Base-by-base conservation (phyloP, 2,888 invertebrate genomes). In the Lathronympha strigana region DNA sequence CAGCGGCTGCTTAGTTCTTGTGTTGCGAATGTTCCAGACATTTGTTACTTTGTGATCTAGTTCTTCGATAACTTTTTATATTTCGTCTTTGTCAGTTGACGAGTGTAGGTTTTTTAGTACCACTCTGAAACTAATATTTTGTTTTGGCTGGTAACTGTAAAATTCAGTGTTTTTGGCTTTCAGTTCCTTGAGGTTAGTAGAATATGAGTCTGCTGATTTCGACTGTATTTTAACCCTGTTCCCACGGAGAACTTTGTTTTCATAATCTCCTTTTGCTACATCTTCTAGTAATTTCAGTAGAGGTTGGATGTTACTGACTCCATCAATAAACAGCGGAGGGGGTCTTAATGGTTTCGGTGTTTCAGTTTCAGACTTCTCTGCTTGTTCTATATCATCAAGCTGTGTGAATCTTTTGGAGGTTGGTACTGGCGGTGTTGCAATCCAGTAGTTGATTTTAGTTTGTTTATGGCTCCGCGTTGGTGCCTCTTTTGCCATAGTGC, bases 91-190 rank as follows among this genome's bases (percentile, higher is more conserved):
- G 40, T 40, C 15, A 4, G 40, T 40, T 15, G 40, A 38, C n/a
- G 38, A n/a, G 15, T 38, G 38, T 2, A 38, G n/a, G n/a, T n/a
- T n/a, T n/a, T n/a, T n/a, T n/a, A n/a, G n/a, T n/a, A n/a, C n/a
- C n/a, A n/a, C n/a, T n/a, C n/a, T n/a, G n/a, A n/a, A n/a, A n/a
- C n/a, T n/a, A n/a, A n/a, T n/a, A n/a, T n/a, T n/a, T 38, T 38
- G 38, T n/a, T 38, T 38, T n/a, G 38, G 38, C 5, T 38, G n/a
- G 15, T 38, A 38, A 38, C n/a, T 38, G n/a, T n/a, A 38, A 38
- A 38, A 38, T 38, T 38, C 38, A n/a, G 38, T 38, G 5, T 38
- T 5, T 38, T 38, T 38, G 0, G 38, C 38, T n/a, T 38, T 38
- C 5, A 38, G 38, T 38, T 38, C 38, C n/a, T 38, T 38, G 5